Evolutionary conservation across 2,113 vertebrate species (phyloP).

Genomic region (Manacus vitellinus): DNA sequence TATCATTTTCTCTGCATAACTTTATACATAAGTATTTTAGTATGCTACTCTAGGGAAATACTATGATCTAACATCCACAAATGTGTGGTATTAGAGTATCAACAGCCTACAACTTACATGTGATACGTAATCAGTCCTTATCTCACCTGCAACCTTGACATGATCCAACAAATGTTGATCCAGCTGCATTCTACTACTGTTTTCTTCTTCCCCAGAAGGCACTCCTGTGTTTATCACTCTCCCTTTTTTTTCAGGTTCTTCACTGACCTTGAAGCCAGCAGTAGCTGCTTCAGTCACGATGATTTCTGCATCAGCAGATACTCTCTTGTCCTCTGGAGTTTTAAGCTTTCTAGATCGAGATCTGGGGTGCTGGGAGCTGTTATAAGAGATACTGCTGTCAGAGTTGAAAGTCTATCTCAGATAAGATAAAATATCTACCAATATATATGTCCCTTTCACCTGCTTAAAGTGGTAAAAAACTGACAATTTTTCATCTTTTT

Average conservation of each 20-base stretch:
- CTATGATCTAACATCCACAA: conserved; percentile 52
- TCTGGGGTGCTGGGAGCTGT: conserved; percentile 78
- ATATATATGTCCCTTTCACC: conserved; percentile 55
- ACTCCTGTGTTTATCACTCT: conserved; percentile 46
- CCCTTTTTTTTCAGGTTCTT: conserved; percentile 65
- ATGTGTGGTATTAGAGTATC: conserved; percentile 66
- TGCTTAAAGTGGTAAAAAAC: conserved; percentile 49
- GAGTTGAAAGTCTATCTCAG: conserved; percentile 49
- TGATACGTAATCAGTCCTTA: conserved; percentile 76
- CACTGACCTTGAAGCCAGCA: conserved; percentile 65
- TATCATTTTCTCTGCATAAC: background rate
- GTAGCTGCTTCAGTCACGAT: conserved; percentile 34
- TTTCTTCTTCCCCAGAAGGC: conserved; percentile 49
- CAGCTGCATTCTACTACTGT: conserved; percentile 69
- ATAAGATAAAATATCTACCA: conserved; percentile 67
- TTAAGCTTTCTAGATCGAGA: conserved; percentile 89
- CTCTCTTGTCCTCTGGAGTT: conserved; percentile 77
- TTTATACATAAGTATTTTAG: background rate
- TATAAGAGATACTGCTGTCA: conserved; percentile 71
- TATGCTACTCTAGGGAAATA: background rate
- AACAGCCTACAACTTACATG: conserved; percentile 58
- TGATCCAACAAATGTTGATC: conserved; percentile 80
- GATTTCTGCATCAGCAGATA: conserved; percentile 64
- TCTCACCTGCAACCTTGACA: conserved; percentile 80
- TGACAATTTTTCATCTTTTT: conserved; percentile 60